These are phyloP conservation scores for Serrognathus titanus DNA, from an alignment of 2,888 invertebrate species.

Conservation along the genomic window DNA sequence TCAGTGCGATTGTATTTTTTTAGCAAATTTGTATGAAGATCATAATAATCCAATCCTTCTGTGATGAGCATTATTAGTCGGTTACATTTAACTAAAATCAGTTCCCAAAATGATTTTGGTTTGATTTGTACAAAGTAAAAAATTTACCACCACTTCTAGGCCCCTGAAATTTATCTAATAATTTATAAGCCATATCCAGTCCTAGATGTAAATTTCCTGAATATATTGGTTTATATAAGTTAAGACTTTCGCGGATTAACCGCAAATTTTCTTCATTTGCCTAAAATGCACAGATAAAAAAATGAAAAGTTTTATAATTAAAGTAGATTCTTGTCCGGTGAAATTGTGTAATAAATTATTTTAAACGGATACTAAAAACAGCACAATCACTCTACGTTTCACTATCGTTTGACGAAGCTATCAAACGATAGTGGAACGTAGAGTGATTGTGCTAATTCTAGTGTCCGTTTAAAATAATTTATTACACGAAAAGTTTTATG, in stretches of 20 bases:
- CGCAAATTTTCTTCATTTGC: slow-evolving; percentile 48
- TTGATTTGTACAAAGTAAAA: neutral
- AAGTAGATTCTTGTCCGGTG: too few species aligned
- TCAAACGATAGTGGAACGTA: too few species aligned
- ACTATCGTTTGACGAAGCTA: too few species aligned
- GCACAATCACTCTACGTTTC: too few species aligned
- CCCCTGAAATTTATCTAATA: slow-evolving; percentile 54
- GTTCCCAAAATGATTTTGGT: neutral
- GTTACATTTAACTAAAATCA: slow-evolving; percentile 56
- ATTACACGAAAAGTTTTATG: neutral
- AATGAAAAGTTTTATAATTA: too few species aligned
- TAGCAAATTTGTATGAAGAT: slow-evolving; percentile 55
- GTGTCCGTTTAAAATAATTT: too few species aligned
- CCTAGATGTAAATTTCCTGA: slow-evolving; percentile 39
- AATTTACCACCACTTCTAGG: slow-evolving; percentile 18
- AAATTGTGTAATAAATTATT: too few species aligned
- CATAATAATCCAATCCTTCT: slow-evolving; percentile 93
- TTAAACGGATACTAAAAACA: too few species aligned
- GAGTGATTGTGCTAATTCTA: too few species aligned
- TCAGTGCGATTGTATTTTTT: slow-evolving; percentile 44
- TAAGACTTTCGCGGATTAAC: slow-evolving; percentile 42
- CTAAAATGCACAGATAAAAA: slow-evolving; percentile 25
- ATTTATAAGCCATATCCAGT: slow-evolving; percentile 76
- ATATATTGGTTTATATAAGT: slow-evolving; percentile 34
- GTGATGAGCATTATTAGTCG: slow-evolving; percentile 98